Evolutionary conservation across 2,113 vertebrate species (phyloP), one percentile per base, ranked within the genome.

Genomic region (Lonchura striata): DNA sequence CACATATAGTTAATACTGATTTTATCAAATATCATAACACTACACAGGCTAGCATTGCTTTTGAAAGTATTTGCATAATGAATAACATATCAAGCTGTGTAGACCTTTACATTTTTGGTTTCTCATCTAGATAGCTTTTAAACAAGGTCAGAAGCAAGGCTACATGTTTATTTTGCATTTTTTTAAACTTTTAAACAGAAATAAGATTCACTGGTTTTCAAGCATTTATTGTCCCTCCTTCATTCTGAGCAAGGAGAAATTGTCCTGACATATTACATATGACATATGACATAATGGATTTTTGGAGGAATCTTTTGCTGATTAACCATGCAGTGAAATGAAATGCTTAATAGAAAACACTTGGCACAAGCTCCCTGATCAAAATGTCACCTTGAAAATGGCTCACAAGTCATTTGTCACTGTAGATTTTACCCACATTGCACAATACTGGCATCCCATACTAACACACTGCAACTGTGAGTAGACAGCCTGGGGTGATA

Each of bases 371-470:
- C 69, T 94, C 77, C 82, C 92, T 90, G 88, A 93, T 94, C 91
- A 94, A 96, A 96, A 93, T 92, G 91, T 96, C 95, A 96, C 96
- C 95, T 96, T 97, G 96, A 92, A 96, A 96, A 92, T 60, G 60
- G 60, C 68, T 84, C 60, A 2, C 83, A 90, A 95, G 78, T 92
- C 33, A 94, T 95, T 94, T 82, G 79, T 92, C 92, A 95, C 82
- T 76, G 54, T 49, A 83, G 82, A 92, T 59, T 94, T 91, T 86
- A 95, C 78, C 86, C 75, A 71, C 1, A 4, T 64, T 82, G 75
- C 71, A 88, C 82, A 87, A 77, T 12, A 74, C 63, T 94, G 81
- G 71, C 82, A 92, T 75, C 84, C 60, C 81, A 82, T 24, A 30
- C 81, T 78, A 88, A 89, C 63, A 81, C 72, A 44, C 53, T 31